Evolutionary conservation across 2,113 vertebrate genomes (phyloP).

Genomic region (Neodontobutis hainanensis): DNA sequence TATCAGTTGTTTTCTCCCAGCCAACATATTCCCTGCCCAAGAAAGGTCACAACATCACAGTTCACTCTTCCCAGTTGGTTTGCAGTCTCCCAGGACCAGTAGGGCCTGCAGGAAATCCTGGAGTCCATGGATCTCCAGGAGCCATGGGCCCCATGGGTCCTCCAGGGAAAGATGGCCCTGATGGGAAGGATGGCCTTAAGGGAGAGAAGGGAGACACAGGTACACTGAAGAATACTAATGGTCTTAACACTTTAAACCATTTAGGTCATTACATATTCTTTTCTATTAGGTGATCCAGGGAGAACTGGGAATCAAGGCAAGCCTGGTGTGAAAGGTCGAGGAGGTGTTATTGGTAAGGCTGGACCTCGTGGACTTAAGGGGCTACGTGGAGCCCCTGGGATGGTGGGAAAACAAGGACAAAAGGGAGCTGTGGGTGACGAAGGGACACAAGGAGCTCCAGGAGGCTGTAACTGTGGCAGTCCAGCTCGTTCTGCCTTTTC

Average conservation of each 20-base stretch:
- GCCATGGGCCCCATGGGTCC: constrained; percentile 86
- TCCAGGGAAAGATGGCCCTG: constrained; percentile 89
- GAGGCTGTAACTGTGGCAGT: constrained; percentile 86
- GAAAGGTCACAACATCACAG: constrained; percentile 75
- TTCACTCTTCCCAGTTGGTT: constrained; percentile 82
- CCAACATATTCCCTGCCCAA: constrained; percentile 71
- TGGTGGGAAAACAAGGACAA: constrained; percentile 75
- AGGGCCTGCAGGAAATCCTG: constrained; percentile 85
- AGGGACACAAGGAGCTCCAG: constrained; percentile 82
- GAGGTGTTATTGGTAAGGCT: constrained; percentile 87
- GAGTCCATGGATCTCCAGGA: constrained; percentile 82
- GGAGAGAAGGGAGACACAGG: constrained; percentile 86
- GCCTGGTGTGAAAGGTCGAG: constrained; percentile 86
- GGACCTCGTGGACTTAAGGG: constrained; percentile 90
- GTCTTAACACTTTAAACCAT: too few relatives aligned
- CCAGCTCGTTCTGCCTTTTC: constrained; percentile 90
- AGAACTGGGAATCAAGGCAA: constrained; percentile 88
- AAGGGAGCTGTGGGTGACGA: constrained; percentile 85
- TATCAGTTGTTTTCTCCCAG: constrained; percentile 81
- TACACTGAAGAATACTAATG: constrained; percentile 31
- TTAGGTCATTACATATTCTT: not conserved
- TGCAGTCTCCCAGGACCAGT: constrained; percentile 90
- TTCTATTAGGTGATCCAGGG: constrained; percentile 73
- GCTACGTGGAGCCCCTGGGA: constrained; percentile 79
- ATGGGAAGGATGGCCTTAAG: constrained; percentile 87